Percentiles rank a stretch among this genome's conserved stretches.
Evolutionary conservation across 2,888 invertebrate genomes (phyloP).

Genomic region (Pinctada fucata): DNA sequence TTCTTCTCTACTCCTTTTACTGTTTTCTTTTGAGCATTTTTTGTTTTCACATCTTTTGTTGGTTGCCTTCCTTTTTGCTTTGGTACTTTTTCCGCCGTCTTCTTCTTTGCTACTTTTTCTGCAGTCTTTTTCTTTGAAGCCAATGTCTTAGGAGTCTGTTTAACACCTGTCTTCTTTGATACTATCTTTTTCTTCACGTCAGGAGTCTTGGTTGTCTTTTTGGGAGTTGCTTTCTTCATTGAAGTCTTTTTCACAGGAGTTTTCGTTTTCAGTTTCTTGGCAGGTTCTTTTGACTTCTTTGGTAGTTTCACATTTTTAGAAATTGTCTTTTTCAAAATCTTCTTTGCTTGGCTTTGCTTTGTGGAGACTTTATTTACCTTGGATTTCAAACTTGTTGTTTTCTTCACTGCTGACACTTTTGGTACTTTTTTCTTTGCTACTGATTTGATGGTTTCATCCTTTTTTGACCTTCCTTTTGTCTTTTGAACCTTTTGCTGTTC

Average conservation of each 20-base stretch:
- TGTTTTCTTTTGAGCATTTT: background rate
- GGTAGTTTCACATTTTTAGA: background rate
- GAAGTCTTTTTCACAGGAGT: conserved; percentile 15
- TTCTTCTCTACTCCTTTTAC: background rate
- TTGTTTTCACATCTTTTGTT: conserved; percentile 23
- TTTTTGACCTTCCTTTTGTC: conserved; percentile 11
- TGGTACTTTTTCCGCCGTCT: conserved; percentile 9
- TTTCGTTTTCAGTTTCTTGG: background rate
- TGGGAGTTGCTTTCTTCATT: conserved; percentile 6
- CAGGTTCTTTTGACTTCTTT: background rate
- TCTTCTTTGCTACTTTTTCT: background rate
- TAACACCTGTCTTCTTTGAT: background rate
- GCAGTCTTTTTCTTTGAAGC: conserved; percentile 6
- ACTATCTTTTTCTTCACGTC: conserved; percentile 10
- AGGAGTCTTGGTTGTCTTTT: conserved; percentile 13
- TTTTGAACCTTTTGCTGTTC: background rate
- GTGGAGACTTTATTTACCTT: conserved; percentile 12
- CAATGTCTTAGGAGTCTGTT: background rate
- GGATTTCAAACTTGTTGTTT: background rate
- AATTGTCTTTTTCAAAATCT: background rate
- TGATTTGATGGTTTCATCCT: conserved; percentile 1
- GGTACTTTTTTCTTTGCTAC: background rate
- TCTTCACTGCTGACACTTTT: conserved; percentile 21
- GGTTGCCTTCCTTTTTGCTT: conserved; percentile 9
- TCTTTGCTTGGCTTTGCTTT: background rate